Base-by-base conservation (phyloP, 2,797 vertebrate genomes). In the Rallus crepitans region DNA sequence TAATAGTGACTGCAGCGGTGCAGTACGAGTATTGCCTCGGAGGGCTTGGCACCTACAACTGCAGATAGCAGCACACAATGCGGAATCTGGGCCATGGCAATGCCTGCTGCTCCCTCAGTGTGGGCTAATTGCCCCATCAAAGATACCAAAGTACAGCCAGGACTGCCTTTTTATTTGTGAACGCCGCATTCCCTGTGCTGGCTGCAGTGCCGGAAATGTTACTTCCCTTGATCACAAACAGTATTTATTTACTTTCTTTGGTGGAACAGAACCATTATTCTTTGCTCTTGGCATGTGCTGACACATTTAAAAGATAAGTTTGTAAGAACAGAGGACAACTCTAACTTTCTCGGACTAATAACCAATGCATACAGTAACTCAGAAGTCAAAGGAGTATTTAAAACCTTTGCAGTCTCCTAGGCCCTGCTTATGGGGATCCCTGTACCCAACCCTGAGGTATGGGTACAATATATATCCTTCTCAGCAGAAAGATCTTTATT, bases 21-120 rank as follows among this genome's bases (percentile, higher is more conserved):
- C 92, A 50, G 21, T 40, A 31, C 1, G 40, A 63, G 83, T 31
- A 18, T 39, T 90, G 82, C 76, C 63, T 79, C 47, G 60, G 59
- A 81, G 87, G 88, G 61, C 77, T 87, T 96, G 96, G 87, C 86
- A 87, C 77, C 83, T 80, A 82, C 33, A 89, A 5, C 28, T 3
- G 1, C 8, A 70, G 86, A 61, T 4, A 85, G 83, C 72, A 71
- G 81, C 14, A 6, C 73, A 66, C 39, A 33, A 53, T 63, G 56
- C 42, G 72, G 76, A 68, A 94, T 89, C 80, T 81, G 81, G 89
- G 83, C 82, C 77, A 30, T 19, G 77, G 87, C 89, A 90, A 10
- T 61, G 68, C 90, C 94, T 93, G 79, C 77, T 87, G 64, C 85
- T 89, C 55, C 52, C 48, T 93, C 64, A 55, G 75, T 14, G 65